Percentiles rank a stretch among this genome's conserved stretches.
These are phyloP conservation scores for Pantala flavescens DNA, from an alignment of 1,140 invertebrate genomes.

Conservation along the genomic window DNA sequence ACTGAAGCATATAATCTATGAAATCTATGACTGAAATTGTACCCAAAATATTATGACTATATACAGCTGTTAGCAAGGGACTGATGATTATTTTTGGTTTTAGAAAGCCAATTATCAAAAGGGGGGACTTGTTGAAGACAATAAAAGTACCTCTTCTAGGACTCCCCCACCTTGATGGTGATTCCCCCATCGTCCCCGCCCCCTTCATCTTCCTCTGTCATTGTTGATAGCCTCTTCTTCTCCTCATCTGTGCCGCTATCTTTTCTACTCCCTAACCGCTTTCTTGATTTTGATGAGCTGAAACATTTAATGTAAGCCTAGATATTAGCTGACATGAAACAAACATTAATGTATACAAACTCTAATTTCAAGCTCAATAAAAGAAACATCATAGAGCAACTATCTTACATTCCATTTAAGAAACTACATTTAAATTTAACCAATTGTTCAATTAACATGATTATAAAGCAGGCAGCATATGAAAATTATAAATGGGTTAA, in stretches of 20 bases:
- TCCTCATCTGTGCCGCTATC: constrained; percentile 45
- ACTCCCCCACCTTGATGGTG: constrained; percentile 44
- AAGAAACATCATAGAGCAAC: too few species aligned
- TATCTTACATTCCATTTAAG: too few species aligned
- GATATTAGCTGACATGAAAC: too few species aligned
- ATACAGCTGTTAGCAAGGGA: background rate
- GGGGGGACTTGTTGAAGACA: constrained; percentile 4
- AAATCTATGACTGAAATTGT: background rate
- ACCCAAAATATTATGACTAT: background rate
- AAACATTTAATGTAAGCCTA: constrained; percentile 22
- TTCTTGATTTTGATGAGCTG: constrained; percentile 31
- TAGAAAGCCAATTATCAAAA: background rate
- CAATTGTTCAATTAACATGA: too few species aligned
- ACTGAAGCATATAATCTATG: background rate
- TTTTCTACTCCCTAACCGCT: constrained; percentile 39
- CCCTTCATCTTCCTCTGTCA: constrained; percentile 48
- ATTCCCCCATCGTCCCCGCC: constrained; percentile 45
- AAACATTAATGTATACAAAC: too few species aligned
- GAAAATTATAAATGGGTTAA: too few species aligned
- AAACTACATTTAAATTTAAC: too few species aligned
- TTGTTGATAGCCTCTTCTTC: constrained; percentile 42
- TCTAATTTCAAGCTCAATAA: too few species aligned
- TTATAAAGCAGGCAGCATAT: too few species aligned
- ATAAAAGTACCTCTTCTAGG: constrained; percentile 14
- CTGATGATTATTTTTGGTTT: background rate